Base-by-base conservation (phyloP, 2,797 vertebrate species). In the Peromyscus attwateri region DNA sequence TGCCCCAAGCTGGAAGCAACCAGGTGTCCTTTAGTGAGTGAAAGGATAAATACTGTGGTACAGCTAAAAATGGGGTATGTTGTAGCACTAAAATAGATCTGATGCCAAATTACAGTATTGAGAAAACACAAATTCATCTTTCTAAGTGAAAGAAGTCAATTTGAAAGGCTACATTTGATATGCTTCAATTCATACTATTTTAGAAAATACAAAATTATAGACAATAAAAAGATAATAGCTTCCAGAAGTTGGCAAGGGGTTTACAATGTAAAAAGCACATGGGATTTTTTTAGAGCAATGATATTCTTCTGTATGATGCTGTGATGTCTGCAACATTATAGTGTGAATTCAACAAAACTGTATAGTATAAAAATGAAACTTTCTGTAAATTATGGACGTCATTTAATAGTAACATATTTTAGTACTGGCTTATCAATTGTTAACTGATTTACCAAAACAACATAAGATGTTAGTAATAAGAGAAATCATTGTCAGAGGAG, bases 21-120 rank as follows among this genome's bases (percentile, higher is more conserved):
- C 25, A 82, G 68, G 2, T 94, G 6, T 62, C 27, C 31, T 70
- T 92, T 16, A 88, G 25, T 37, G 29, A 31, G 46, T 88, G 16
- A 81, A 95, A n/a, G 66, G 73, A 73, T 80, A 95, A 52, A 64
- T 37, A 92, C 21, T 83, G 27, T 81, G 43, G 23, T 75, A 91
- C 27, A 75, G 9, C 43, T 37, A 95, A 52, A 43, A 92, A 66
- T 31, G 46, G 66, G 71, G 34, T 82, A 87, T 37, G 43, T 73
- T 80, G n/a, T 31, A 91, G 34, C 52, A 87, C 87, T 87, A 75
- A 81, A 76, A 76, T 46, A 46, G 6, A 76, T 46, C 16, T 46
- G 75, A 76, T 29, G 46, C 25, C 75, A 46, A 29, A 76, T 46
- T 46, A 46, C 11, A 46, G 14, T 76, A 76, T 29, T 46, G 75